Base-by-base conservation (phyloP, 2,888 invertebrate species). In the Rhagonycha fulva region DNA sequence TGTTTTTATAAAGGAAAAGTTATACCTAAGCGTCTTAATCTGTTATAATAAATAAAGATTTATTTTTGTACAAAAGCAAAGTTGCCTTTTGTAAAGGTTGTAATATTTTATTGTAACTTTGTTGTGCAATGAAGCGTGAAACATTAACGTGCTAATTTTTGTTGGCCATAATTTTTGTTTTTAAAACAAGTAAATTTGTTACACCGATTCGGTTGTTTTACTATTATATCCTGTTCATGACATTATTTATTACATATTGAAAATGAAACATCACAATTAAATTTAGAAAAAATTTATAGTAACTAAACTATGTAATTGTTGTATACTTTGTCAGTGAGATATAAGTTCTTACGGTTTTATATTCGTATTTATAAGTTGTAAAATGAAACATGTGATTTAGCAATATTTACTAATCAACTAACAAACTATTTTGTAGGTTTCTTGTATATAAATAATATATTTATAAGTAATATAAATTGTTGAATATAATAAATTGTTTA, bases 381-480 rank as follows among this genome's bases (percentile, higher is more conserved):
- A 77, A 68, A 77, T 77, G 70, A 78, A 70, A 74, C 75, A 77
- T 82, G 82, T 82, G 82, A 82, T 82, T 80, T 80, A 81, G 81
- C 81, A 82, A 82, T 82, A 82, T 78, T 76, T 75, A 72, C 68
- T 71, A 67, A 32, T 63, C 69, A 72, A 68, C 32, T 70, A 71
- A 70, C 62, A 74, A 78, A 73, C 60, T 78, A 78, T 76, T 76
- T 76, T 71, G 61, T 76, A 78, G 76, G 73, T 75, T 78, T 71
- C 71, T 32, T 68, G 67, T 76, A 70, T 78, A 73, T 77, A 75
- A 70, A 68, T 77, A 80, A 67, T 14, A 70, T 19, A 74, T 76
- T 60, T 67, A 76, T 66, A 75, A 74, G 30, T 70, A 66, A 72
- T 14, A 63, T 76, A 61, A 72, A 76, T 32, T 60, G 75, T 61